Base-by-base conservation (phyloP, 2,797 vertebrate genomes). In the Takifugu ocellatus region DNA sequence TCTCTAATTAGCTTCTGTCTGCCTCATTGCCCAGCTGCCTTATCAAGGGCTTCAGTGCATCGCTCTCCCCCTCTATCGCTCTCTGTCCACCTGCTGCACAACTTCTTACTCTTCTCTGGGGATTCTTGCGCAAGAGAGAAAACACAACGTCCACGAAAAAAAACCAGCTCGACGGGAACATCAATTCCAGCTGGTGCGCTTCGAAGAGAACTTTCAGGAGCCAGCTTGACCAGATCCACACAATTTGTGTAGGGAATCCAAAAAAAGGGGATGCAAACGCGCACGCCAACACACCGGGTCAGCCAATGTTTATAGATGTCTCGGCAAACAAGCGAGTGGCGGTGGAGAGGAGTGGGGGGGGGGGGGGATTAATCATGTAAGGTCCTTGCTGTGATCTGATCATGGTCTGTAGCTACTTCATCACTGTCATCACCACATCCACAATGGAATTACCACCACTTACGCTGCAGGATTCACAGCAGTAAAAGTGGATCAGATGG, bases 1-100 rank as follows among this genome's bases (percentile, higher is more conserved):
- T 82, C 82, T 81, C 86, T 92, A 91, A 92, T 92, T 90, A 90
- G 88, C 87, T 91, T 88, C 81, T 89, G 84, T 81, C 77, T 67
- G 82, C 86, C 88, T 91, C 90, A 91, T 91, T 91, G 88, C 85
- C 84, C 84, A 83, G 78, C 87, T 89, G 83, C 87, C 88, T 88
- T 82, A 86, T 83, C 77, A 75, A 79, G 81, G 75, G 83, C 81
- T 84, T 74, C 76, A 73, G 81, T 79, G 73, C 79, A 84, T 87
- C 63, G 66, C 65, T 80, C 81, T 83, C 59, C 68, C 59, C 67
- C 83, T 76, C 81, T 82, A 81, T 88, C 68, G 74, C 75, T 80
- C 70, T 75, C 76, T 45, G 76, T 87, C 82, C 85, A 89, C 88
- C 87, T 87, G 87, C 77, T 82, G 71, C 79, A 70, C 70, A 63